phyloP scores from a whole-genome alignment of 2,888 invertebrate species.

The Rhamphomyia laevipes region DNA sequence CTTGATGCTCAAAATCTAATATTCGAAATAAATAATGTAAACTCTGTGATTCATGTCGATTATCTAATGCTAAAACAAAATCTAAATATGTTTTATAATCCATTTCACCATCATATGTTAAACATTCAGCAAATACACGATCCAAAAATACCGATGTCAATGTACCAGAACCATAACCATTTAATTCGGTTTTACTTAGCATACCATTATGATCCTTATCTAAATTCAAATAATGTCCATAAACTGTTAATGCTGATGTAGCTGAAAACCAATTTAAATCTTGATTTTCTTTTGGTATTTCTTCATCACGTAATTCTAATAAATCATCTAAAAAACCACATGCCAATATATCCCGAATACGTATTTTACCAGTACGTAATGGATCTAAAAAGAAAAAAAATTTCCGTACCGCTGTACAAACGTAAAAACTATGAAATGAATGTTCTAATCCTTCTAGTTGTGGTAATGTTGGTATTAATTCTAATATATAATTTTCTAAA shows the following conservation, averaged over 20 bases:
- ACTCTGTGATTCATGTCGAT: conserved; percentile 81
- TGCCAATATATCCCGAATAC: conserved; percentile 83
- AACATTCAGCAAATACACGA: conserved; percentile 87
- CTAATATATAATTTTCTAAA: conserved; percentile 87
- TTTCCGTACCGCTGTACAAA: conserved; percentile 90
- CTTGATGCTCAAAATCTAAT: conserved; percentile 76
- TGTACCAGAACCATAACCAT: conserved; percentile 83
- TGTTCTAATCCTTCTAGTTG: conserved; percentile 83
- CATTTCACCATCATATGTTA: conserved; percentile 91
- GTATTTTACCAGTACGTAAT: conserved; percentile 71
- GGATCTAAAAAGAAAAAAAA: conserved; percentile 95
- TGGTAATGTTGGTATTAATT: conserved; percentile 82
- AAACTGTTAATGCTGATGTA: conserved; percentile 76
- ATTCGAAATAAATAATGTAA: conserved; percentile 85
- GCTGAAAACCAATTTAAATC: conserved; percentile 89
- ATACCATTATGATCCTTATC: conserved; percentile 94
- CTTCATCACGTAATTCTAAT: conserved; percentile 75
- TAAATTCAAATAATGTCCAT: conserved; percentile 86
- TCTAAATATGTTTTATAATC: conserved; percentile 96
- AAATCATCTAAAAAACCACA: conserved; percentile 88
- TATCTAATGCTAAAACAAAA: conserved; percentile 85
- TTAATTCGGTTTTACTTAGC: conserved; percentile 82
- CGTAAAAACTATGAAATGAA: conserved; percentile 91
- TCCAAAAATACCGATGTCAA: conserved; percentile 83
- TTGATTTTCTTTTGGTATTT: conserved; percentile 67